Evolutionary conservation across 2,113 vertebrate genomes (phyloP), one percentile per base, ranked within the genome.

Genomic region (Todiramphus chloris): DNA sequence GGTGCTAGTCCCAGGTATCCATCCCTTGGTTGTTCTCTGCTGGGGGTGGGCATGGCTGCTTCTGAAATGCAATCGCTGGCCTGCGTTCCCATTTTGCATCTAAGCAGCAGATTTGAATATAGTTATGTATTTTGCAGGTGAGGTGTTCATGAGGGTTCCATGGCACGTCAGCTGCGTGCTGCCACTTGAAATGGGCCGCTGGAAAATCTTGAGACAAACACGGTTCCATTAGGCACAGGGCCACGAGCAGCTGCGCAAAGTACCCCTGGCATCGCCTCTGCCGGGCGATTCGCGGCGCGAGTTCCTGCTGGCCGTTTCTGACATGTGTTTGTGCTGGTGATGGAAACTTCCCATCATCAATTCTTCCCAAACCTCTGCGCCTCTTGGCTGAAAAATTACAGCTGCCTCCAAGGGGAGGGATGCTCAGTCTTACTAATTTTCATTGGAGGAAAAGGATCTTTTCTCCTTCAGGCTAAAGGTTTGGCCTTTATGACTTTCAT

Each of bases 201-300:
- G 92, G 93, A 87, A 90, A 85, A 83, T 93, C 80, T 94, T 94
- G 91, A 97, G 94, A 91, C 82, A 97, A 96, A 89, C 63, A 93
- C 20, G 64, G 82, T 75, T 97, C 90, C 95, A 92, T 94, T 94
- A 92, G 94, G 80, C 87, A 51, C 79, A 20, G 9, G 55, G 93
- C 91, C 89, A 95, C 4, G 91, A 93, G 79, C 85, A 96, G 86
- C 90, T 92, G 78, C 44, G 93, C 89, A 85, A 90, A 96, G 95
- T 63, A 91, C 59, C 88, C 37, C 93, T 97, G 93, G 95, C 88
- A 93, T 50, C 0, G 35, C 82, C 95, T 96, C 74, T 95, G 83
- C 89, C 0, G 5, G 56, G 41, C 63, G 21, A 48, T 89, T 75
- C 92, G 93, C 90, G 44, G 70, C 68, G 89, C 81, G 74, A 95